Conservation (phyloP, 2,113 vertebrate genomes). For the Rhineura floridana region DNA sequence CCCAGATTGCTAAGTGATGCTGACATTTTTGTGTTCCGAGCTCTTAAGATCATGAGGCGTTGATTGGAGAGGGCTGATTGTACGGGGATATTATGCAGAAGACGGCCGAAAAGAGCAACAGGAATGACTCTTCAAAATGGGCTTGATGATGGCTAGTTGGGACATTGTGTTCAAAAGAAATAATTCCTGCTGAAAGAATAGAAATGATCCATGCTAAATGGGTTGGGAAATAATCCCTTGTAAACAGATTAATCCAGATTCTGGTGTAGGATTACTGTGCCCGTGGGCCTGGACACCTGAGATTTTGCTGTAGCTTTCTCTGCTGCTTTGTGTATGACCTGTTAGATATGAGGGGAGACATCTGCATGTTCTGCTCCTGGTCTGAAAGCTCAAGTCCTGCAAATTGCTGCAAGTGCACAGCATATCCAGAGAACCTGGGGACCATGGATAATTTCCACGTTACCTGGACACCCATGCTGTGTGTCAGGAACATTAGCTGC, state of each 20-base stretch:
- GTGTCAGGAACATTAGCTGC: background rate
- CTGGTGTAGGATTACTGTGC: background rate
- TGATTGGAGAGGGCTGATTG: slow-evolving; percentile 37
- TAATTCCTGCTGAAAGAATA: slow-evolving; percentile 13
- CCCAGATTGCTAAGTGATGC: background rate
- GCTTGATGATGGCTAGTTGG: slow-evolving; percentile 30
- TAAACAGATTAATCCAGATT: background rate
- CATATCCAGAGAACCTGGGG: background rate
- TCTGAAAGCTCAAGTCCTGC: background rate
- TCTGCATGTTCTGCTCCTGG: too few relatives aligned
- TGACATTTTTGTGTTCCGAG: slow-evolving; percentile 43
- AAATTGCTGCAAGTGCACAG: background rate
- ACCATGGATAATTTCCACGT: background rate
- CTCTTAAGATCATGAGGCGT: slow-evolving; percentile 4
- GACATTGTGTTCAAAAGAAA: slow-evolving; percentile 28
- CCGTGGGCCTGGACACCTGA: background rate
- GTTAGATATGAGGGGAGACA: background rate
- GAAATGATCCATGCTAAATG: background rate
- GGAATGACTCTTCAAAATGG: background rate
- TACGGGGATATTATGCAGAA: background rate
- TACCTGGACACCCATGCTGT: background rate
- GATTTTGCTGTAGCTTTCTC: background rate
- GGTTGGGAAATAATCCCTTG: background rate
- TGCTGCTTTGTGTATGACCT: too few relatives aligned
- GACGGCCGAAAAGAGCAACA: background rate